Percentiles rank a stretch among this genome's conserved stretches.
Evolutionary conservation across 2,797 vertebrate genomes (phyloP).

Genomic region (Denticeps clupeoides): DNA sequence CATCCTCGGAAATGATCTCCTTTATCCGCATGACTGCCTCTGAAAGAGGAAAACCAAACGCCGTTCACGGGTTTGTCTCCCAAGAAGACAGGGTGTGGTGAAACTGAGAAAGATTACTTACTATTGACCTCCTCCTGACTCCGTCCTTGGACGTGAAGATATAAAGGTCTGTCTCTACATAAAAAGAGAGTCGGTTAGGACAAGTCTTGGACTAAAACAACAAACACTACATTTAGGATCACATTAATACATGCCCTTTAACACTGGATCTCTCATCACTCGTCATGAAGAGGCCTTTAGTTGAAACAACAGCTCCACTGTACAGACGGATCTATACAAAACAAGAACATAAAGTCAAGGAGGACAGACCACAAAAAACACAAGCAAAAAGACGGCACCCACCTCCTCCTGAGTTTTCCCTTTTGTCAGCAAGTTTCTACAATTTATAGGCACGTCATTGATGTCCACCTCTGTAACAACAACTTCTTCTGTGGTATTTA

Average conservation of each 20-base stretch:
- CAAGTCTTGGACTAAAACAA: neutral
- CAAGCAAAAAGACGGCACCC: neutral
- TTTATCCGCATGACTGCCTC: slow-evolving; percentile 65
- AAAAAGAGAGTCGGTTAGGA: slow-evolving; percentile 20
- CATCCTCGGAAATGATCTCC: slow-evolving; percentile 63
- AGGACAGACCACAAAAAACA: neutral
- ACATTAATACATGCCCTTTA: slow-evolving; percentile 41
- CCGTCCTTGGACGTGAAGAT: slow-evolving; percentile 65
- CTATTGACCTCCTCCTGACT: slow-evolving; percentile 64
- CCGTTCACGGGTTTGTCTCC: too few species aligned
- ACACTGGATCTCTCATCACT: slow-evolving; percentile 36
- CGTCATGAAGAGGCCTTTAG: slow-evolving; percentile 60
- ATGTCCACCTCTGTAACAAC: slow-evolving; percentile 69
- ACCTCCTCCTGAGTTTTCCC: slow-evolving; percentile 70
- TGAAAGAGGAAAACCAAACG: slow-evolving; percentile 24
- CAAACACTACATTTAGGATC: neutral
- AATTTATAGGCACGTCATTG: slow-evolving; percentile 63
- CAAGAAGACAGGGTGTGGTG: neutral
- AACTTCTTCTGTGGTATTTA: slow-evolving; percentile 42
- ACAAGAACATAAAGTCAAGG: neutral
- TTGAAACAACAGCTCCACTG: slow-evolving; percentile 64
- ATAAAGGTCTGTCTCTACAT: slow-evolving; percentile 61
- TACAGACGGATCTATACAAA: slow-evolving; percentile 52
- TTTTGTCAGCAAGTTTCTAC: slow-evolving; percentile 66
- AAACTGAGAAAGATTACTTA: slow-evolving; percentile 38